Percentiles rank a stretch among this genome's conserved stretches.
phyloP scores from a whole-genome alignment of 2,113 vertebrate genomes.

The Hydrolagus affinis region DNA sequence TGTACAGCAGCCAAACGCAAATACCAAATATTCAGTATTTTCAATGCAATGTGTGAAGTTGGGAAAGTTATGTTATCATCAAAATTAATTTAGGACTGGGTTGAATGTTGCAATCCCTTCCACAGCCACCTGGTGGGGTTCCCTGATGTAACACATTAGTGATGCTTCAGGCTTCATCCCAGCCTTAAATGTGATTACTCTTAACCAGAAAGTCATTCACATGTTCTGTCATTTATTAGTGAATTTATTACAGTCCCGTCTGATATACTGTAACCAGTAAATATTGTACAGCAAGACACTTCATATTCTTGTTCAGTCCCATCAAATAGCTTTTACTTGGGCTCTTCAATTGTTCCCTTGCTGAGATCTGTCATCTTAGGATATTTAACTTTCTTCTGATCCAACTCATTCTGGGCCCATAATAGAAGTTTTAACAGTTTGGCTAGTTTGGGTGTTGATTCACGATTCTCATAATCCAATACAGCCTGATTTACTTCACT shows the following conservation, averaged over 20 bases:
- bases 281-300: constrained; percentile 43
- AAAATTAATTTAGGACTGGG: constrained; percentile 32
- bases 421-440: constrained; percentile 93
- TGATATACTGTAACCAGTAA: constrained; percentile 45
- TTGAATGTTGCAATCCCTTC: constrained; percentile 29
- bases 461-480: constrained; percentile 83
- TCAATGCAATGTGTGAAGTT: constrained; percentile 20
- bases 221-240: constrained; percentile 37
- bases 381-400: constrained; percentile 99
- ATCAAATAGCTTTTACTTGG: constrained; percentile 65
- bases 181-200: constrained; percentile 31
- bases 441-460: constrained; percentile 92
- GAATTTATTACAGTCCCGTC: constrained; percentile 53
- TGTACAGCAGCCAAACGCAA: constrained; percentile 21
- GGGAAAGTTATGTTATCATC: constrained; percentile 31
- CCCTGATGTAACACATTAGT: neutral
- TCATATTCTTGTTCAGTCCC: constrained; percentile 29
- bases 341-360: constrained; percentile 94
- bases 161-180: constrained; percentile 24
- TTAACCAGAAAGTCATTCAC: constrained; percentile 27
- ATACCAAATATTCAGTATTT: constrained; percentile 24
- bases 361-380: constrained; percentile 99
- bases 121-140: constrained; percentile 20
- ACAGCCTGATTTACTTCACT: constrained; percentile 97
- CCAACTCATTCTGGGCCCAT: constrained; percentile 98